Evolutionary conservation across 1,140 invertebrate species (phyloP).

Genomic region (Teleopsis dalmanni): DNA sequence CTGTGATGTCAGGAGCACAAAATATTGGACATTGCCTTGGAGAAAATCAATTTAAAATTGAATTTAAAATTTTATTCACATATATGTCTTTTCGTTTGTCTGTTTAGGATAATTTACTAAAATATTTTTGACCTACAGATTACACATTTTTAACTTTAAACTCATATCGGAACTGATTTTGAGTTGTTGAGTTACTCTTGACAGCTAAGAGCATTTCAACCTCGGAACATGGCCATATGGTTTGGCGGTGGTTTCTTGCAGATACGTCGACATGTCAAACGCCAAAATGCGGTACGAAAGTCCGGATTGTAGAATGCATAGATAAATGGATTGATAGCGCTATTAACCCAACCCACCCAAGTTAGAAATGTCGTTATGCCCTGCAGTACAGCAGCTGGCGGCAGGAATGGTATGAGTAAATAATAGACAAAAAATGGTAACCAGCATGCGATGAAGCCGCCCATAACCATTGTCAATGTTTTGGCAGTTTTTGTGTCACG

Average conservation of each 20-base stretch:
- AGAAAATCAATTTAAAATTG: no score
- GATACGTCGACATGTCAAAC: conserved; percentile 53
- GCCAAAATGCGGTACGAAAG: conserved; percentile 76
- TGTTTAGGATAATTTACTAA: no score
- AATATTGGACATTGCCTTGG: no score
- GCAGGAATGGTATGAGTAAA: conserved; percentile 66
- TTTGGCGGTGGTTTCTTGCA: conserved; percentile 36
- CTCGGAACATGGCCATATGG: conserved; percentile 35
- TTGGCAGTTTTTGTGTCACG: conserved; percentile 82
- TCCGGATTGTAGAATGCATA: conserved; percentile 81
- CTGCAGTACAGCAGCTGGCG: conserved; percentile 49
- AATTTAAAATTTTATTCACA: no score
- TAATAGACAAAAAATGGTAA: conserved; percentile 84
- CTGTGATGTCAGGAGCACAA: no score
- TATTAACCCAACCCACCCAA: conserved; percentile 91
- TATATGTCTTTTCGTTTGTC: no score
- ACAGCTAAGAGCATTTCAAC: conserved; percentile 20
- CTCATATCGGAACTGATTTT: neutral
- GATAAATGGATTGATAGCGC: conserved; percentile 79
- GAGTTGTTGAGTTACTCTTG: no score
- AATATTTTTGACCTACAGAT: neutral
- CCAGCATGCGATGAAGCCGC: conserved; percentile 87
- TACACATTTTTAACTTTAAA: neutral
- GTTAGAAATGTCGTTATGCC: conserved; percentile 72
- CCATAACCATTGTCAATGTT: conserved; percentile 84